Evolutionary conservation across 2,888 invertebrate species (phyloP).

Genomic region (Patella depressa): DNA sequence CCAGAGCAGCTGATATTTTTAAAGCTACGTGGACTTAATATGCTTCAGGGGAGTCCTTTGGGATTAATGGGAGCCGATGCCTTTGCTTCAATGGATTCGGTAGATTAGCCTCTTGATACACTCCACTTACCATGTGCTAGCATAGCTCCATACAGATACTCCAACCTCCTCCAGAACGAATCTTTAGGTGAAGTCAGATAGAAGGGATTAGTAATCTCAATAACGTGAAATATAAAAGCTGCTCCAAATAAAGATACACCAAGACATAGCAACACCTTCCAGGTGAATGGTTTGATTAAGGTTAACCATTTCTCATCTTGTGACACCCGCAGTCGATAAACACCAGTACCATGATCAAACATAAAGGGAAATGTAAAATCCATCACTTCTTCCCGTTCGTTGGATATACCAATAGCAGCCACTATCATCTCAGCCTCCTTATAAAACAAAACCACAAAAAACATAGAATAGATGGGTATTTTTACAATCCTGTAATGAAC

Average conservation of each 20-base stretch:
- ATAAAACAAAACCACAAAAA: no score
- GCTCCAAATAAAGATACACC: conserved; percentile 37
- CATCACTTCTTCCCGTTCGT: conserved; percentile 88
- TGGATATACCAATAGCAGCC: conserved; percentile 88
- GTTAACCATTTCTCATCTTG: conserved; percentile 47
- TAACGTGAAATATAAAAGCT: conserved; percentile 43
- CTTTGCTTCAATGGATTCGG: no score
- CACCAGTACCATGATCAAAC: conserved; percentile 47
- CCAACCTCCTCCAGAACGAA: no score
- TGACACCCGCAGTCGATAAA: conserved; percentile 48
- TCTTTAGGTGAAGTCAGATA: conserved; percentile 21
- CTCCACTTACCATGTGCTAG: conserved; percentile 84
- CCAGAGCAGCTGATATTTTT: no score
- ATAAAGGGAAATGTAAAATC: conserved; percentile 88
- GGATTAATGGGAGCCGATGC: no score
- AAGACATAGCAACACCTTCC: conserved; percentile 45
- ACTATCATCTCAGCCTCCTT: conserved; percentile 88
- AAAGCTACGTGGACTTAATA: no score
- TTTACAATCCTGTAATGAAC: neutral
- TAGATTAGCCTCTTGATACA: no score
- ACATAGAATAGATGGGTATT: no score
- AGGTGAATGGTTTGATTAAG: conserved; percentile 25
- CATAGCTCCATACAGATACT: conserved; percentile 88
- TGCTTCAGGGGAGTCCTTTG: no score
- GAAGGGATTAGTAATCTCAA: conserved; percentile 50